A percentile compares a stretch with the other conserved stretches of the same genome.
Conservation (phyloP, 2,797 vertebrate genomes). For the Denticeps clupeoides region DNA sequence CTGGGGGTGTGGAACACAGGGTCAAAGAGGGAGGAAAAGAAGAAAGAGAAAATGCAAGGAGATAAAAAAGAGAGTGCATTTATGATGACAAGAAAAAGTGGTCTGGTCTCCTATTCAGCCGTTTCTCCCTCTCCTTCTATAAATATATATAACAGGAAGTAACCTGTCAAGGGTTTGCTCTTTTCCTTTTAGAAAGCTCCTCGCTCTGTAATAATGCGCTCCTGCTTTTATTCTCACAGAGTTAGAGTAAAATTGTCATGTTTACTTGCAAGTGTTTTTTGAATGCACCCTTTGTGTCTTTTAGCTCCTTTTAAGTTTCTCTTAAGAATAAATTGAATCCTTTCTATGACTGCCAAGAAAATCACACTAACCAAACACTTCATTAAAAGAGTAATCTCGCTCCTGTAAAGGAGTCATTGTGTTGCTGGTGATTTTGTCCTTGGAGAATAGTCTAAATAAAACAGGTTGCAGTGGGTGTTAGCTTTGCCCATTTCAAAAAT, state of each 20-base stretch:
- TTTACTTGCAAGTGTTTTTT: constrained; percentile 1
- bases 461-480: too few relatives aligned
- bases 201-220: constrained; percentile 6
- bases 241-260: background rate
- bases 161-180: constrained; percentile 29
- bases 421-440: background rate
- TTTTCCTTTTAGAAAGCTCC: constrained; percentile 12
- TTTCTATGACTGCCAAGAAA: background rate
- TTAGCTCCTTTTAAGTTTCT: constrained; percentile 1
- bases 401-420: background rate
- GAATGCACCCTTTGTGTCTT: background rate
- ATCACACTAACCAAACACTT: background rate
- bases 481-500: too few relatives aligned
- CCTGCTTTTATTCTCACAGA: background rate
- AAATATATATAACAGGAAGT: constrained; percentile 15
- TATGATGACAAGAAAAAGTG: constrained; percentile 35
- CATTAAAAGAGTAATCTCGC: background rate
- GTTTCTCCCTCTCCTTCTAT: constrained; percentile 32
- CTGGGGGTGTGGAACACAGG: constrained; percentile 31
- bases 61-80: constrained; percentile 30
- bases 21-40: constrained; percentile 16
- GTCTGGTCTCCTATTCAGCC: constrained; percentile 42
- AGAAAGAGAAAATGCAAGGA: constrained; percentile 38
- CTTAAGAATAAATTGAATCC: background rate
- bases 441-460: background rate